Evolutionary conservation across 2,113 vertebrate species (phyloP), one percentile per base, ranked within the genome.

Genomic region (Phaetusa simplex): DNA sequence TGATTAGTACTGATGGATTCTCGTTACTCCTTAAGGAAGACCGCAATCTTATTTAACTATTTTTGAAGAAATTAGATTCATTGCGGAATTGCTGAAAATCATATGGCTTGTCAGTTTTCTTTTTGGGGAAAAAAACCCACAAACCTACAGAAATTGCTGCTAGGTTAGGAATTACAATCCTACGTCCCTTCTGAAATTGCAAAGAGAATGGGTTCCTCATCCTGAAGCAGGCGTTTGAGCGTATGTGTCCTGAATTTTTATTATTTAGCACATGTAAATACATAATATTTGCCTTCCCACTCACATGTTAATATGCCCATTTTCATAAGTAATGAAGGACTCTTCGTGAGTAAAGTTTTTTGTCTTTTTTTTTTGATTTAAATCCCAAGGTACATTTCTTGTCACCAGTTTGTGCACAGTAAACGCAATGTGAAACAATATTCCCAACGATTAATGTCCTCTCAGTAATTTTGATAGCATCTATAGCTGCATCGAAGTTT

Each of bases 91-190:
- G 32, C 82, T 88, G 65, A 82, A 72, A 94, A 65, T 30, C 40
- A 19, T 45, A 77, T 74, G 64, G 15, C 38, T 89, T 82, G 52
- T 26, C 43, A 79, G 7, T 79, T 96, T 96, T 90, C 55, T 76
- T 90, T 92, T 61, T 8, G 53, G 40, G 69, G 65, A 70, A 53
- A 70, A 79, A 84, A 78, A 49, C 22, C 5, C 81, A 76, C 38
- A 22, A 22, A 0, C 8, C 5, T 82, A 34, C 29, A 49, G 88
- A 88, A 97, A 61, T 40, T 97, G 53, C 69, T 92, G 43, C 49
- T 74, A 43, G 6, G 38, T 90, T 97, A 93, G 76, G 73, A 88
- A 94, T 94, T 88, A 84, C 49, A 92, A 40, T 96, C 78, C 67
- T 42, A 61, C 26, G 38, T 82, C 17, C 62, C 64, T 72, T 61